A percentile compares a stretch with the other conserved stretches of the same genome.
These are phyloP conservation scores for Goniozus legneri DNA, from an alignment of 1,140 invertebrate species.

Conservation along the genomic window DNA sequence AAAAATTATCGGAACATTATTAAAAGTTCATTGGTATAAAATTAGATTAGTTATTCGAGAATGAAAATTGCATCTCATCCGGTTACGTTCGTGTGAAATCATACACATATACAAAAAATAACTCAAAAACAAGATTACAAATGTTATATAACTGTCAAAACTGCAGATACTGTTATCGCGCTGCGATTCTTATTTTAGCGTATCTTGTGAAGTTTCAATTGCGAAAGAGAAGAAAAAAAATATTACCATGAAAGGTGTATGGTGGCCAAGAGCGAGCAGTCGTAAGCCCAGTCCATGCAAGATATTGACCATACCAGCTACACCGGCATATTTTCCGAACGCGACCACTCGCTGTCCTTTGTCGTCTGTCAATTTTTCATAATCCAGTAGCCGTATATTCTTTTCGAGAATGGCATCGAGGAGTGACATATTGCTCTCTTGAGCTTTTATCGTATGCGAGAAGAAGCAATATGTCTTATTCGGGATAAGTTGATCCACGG, in stretches of 20 bases:
- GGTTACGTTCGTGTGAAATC: too few relatives aligned
- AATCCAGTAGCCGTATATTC: conserved; percentile 96
- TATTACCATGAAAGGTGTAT: conserved; percentile 96
- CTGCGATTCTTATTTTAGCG: too few relatives aligned
- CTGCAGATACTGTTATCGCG: too few relatives aligned
- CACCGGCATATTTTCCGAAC: conserved; percentile 98
- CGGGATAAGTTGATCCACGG: conserved; percentile 87
- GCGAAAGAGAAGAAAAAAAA: conserved; percentile 1
- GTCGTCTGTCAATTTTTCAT: conserved; percentile 92
- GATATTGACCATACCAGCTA: conserved; percentile 98
- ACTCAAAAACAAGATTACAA: too few relatives aligned
- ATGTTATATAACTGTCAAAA: too few relatives aligned
- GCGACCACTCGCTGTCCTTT: conserved; percentile 90
- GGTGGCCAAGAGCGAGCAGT: conserved; percentile 92
- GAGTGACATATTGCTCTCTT: conserved; percentile 96
- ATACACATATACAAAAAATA: too few relatives aligned
- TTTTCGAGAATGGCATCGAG: conserved; percentile 94
- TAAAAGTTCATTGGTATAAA: neutral
- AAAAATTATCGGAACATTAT: conserved; percentile 6
- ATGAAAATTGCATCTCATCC: too few relatives aligned
- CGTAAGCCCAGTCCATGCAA: conserved; percentile 93
- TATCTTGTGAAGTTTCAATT: too few relatives aligned
- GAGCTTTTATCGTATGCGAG: conserved; percentile 99
- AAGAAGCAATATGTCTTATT: conserved; percentile 98
- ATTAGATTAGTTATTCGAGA: neutral